A percentile compares a stretch with the other conserved stretches of the same genome.
phyloP scores from a whole-genome alignment of 1,140 invertebrate genomes.

The Delia radicum region DNA sequence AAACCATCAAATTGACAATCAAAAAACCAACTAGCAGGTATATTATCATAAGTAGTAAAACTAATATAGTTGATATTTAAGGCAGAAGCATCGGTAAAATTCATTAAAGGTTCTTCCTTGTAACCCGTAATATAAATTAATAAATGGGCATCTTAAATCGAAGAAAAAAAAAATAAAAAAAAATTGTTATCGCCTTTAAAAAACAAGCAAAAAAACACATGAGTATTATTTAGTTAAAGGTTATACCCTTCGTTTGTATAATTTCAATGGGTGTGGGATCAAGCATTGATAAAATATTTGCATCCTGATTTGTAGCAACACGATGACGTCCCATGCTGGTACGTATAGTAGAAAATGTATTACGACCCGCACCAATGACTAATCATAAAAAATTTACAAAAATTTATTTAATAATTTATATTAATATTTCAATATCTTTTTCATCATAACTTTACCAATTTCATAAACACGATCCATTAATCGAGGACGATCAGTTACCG shows the following conservation, averaged over 20 bases:
- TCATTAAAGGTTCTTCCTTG: slow-evolving; percentile 41
- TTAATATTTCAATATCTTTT: neutral
- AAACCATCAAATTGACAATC: slow-evolving; percentile 48
- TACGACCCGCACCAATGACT: slow-evolving; percentile 51
- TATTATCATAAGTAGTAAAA: slow-evolving; percentile 46
- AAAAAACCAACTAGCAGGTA: slow-evolving; percentile 47
- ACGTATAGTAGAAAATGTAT: slow-evolving; percentile 50
- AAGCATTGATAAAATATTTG: slow-evolving; percentile 39
- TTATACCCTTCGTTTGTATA: slow-evolving; percentile 47
- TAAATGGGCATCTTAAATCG: slow-evolving; percentile 41
- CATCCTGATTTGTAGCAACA: slow-evolving; percentile 45
- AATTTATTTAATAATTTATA: neutral
- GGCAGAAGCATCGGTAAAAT: slow-evolving; percentile 36
- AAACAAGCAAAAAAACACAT: neutral
- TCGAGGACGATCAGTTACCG: slow-evolving; percentile 36
- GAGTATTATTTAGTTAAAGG: neutral
- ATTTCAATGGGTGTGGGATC: slow-evolving; percentile 53
- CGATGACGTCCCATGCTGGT: slow-evolving; percentile 39
- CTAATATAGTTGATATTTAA: slow-evolving; percentile 45
- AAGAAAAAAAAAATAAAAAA: slow-evolving; percentile 3
- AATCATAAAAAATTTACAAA: slow-evolving; percentile 3
- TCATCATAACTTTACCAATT: slow-evolving; percentile 37
- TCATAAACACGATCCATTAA: slow-evolving; percentile 44
- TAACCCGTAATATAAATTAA: slow-evolving; percentile 47
- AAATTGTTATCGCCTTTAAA: slow-evolving; percentile 30